Evolutionary conservation across 1,140 invertebrate species (phyloP).

Genomic region (Drosophila santomea): DNA sequence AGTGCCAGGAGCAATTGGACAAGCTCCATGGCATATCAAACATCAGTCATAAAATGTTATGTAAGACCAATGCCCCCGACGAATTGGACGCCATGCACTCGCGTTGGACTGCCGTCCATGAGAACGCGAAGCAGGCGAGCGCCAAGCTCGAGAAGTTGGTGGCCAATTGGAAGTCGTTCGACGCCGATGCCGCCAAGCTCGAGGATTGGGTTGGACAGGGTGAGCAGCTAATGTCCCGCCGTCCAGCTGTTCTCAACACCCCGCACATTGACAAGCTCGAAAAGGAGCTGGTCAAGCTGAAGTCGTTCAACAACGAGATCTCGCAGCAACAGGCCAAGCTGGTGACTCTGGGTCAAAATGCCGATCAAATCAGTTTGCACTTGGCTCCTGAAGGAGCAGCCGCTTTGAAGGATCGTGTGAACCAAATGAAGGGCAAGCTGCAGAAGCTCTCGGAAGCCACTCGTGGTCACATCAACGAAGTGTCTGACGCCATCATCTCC

Average conservation of each 20-base stretch:
- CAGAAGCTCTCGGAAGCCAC: constrained; percentile 90
- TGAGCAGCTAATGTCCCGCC: constrained; percentile 87
- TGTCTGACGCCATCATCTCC: constrained; percentile 92
- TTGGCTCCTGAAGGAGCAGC: constrained; percentile 91
- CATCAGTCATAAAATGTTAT: constrained; percentile 90
- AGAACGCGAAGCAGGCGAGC: constrained; percentile 89
- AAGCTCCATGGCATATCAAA: constrained; percentile 90
- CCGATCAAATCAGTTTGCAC: constrained; percentile 91
- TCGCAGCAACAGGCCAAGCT: constrained; percentile 92
- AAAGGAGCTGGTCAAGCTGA: constrained; percentile 89
- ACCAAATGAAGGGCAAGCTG: constrained; percentile 90
- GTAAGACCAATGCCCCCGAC: constrained; percentile 90
- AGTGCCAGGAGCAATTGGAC: constrained; percentile 91
- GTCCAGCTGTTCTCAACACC: constrained; percentile 87
- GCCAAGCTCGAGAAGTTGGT: constrained; percentile 92
- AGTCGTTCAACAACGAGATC: constrained; percentile 92
- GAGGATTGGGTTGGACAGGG: constrained; percentile 90
- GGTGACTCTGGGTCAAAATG: constrained; percentile 91
- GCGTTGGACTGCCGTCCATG: constrained; percentile 91
- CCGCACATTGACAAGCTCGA: constrained; percentile 90
- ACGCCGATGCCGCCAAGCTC: constrained; percentile 89
- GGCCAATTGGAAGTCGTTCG: constrained; percentile 92
- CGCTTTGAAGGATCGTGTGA: constrained; percentile 89
- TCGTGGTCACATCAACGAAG: constrained; percentile 90
- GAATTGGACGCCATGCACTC: constrained; percentile 93